A percentile compares a stretch with the other conserved stretches of the same genome.
These are phyloP conservation scores for Tyto alba DNA, from an alignment of 2,113 vertebrate species.

Conservation along the genomic window DNA sequence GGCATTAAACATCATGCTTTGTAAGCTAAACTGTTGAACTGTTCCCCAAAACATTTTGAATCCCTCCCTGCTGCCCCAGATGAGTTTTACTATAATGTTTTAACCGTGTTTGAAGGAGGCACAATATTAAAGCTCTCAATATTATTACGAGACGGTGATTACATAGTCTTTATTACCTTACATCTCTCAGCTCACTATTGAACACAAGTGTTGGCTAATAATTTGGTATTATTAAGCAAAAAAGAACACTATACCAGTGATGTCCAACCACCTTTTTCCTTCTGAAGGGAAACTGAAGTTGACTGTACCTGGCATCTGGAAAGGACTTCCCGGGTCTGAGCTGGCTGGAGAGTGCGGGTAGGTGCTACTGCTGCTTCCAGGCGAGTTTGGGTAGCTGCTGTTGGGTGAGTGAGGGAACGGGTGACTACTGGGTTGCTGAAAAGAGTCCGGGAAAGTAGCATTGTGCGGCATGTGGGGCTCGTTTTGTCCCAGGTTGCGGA, in stretches of 20 bases:
- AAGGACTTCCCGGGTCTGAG: conserved; percentile 94
- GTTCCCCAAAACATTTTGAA: not conserved
- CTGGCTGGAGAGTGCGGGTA: conserved; percentile 95
- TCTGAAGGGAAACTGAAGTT: not conserved
- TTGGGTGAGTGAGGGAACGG: conserved; percentile 81
- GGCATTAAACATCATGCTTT: not conserved
- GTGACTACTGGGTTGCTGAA: conserved; percentile 81
- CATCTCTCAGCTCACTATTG: not conserved
- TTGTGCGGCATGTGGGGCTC: conserved; percentile 98
- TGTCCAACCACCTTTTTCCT: not conserved
- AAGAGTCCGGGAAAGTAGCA: conserved; percentile 92
- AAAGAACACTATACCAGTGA: not conserved
- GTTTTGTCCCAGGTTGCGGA: conserved; percentile 90
- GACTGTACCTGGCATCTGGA: conserved; percentile 93
- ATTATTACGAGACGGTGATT: not conserved
- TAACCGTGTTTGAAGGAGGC: not conserved
- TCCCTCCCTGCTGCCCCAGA: not conserved
- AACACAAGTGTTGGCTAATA: not conserved
- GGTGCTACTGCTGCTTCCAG: conserved; percentile 89
- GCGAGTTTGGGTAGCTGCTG: conserved; percentile 94
- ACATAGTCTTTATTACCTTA: not conserved
- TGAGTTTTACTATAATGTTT: not conserved
- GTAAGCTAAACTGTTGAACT: not conserved
- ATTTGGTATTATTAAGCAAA: not conserved
- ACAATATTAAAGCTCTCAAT: not conserved